Percentiles rank a stretch among this genome's conserved stretches.
phyloP scores from a whole-genome alignment of 2,797 vertebrate species.

The Gorsachius magnificus region DNA sequence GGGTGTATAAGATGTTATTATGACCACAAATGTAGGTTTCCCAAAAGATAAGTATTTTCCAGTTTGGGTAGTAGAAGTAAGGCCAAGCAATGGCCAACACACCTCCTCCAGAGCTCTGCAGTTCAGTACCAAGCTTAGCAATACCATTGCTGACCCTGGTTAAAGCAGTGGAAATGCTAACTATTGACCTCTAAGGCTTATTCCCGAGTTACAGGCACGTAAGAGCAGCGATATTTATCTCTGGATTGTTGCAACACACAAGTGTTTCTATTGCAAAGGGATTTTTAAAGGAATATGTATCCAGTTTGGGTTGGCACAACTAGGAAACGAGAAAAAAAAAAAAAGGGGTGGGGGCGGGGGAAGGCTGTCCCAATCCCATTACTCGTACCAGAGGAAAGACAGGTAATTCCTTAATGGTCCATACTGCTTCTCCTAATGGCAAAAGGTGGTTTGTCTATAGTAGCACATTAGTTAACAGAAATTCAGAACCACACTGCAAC shows the following conservation, averaged over 20 bases:
- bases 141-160: background rate
- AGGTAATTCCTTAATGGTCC: background rate
- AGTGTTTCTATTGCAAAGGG: background rate
- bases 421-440: background rate
- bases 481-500: background rate
- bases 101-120: background rate
- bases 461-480: background rate
- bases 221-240: background rate
- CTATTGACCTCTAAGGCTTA: background rate
- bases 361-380: background rate
- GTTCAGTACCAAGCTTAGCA: background rate
- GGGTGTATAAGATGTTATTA: background rate
- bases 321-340: background rate
- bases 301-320: background rate
- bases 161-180: background rate
- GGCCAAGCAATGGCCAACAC: accelerated
- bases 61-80: background rate
- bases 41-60: background rate
- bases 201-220: background rate
- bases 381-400: background rate
- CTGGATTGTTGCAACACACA: background rate
- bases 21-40: background rate
- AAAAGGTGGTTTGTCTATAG: background rate
- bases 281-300: background rate
- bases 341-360: too few species aligned